These are phyloP conservation scores for Limnephilus lunatus DNA, from an alignment of 2,888 invertebrate species.

Conservation along the genomic window DNA sequence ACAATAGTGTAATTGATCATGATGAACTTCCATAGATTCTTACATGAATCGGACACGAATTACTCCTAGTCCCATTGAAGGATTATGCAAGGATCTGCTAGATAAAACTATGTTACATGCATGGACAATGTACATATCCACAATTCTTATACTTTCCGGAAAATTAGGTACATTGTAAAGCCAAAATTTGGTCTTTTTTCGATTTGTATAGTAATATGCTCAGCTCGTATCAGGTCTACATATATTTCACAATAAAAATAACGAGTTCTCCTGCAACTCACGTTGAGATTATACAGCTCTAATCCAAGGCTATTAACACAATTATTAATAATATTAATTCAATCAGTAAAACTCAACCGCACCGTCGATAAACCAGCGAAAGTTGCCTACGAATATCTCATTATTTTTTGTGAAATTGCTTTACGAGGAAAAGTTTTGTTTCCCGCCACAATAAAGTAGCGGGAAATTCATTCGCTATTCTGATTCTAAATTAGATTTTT, in stretches of 20 bases:
- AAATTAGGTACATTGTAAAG: too few species aligned
- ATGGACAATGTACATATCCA: too few species aligned
- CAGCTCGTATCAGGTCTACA: neutral
- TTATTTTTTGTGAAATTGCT: neutral
- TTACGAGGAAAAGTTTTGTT: neutral
- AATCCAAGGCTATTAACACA: neutral
- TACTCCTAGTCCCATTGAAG: neutral
- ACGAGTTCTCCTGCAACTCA: neutral
- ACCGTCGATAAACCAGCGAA: neutral
- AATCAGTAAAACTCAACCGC: slow-evolving; percentile 4
- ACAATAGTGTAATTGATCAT: neutral
- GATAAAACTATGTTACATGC: neutral
- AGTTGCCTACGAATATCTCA: neutral
- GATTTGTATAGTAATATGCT: neutral
- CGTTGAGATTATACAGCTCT: neutral
- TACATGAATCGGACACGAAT: neutral
- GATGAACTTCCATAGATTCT: neutral
- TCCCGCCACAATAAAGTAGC: neutral
- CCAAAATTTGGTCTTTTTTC: too few species aligned
- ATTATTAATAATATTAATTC: neutral
- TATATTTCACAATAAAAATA: neutral
- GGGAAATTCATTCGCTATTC: neutral
- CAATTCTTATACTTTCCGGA: too few species aligned
- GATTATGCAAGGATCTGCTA: neutral
- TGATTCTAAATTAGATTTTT: neutral